These are phyloP conservation scores for Borostomias antarcticus DNA, from an alignment of 2,797 vertebrate genomes.

Conservation along the genomic window DNA sequence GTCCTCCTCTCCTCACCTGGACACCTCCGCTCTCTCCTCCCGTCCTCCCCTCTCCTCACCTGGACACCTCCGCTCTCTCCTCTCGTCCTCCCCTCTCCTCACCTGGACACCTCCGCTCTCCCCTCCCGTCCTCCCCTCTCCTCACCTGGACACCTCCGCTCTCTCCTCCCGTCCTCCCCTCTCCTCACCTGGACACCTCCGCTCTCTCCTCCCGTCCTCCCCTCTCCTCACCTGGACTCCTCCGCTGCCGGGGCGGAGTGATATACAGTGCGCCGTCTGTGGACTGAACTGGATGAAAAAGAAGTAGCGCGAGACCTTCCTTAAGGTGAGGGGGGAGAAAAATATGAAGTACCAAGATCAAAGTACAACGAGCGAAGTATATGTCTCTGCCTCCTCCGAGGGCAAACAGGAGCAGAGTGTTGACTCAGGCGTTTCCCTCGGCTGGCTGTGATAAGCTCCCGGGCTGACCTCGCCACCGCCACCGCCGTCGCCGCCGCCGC, in stretches of 20 bases:
- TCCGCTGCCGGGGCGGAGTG: too few species aligned
- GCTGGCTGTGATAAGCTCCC: constrained; percentile 54
- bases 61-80: background rate
- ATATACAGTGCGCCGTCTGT: background rate
- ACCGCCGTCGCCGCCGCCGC: constrained; percentile 45
- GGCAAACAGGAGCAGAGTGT: constrained; percentile 59
- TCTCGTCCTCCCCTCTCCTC: too few species aligned
- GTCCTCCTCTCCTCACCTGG: too few species aligned
- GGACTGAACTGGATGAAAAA: constrained; percentile 5
- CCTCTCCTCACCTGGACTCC: background rate
- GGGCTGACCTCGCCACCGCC: constrained; percentile 58
- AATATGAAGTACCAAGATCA: constrained; percentile 53
- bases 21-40: background rate
- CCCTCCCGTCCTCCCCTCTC: constrained; percentile 71
- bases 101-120: constrained; percentile 52
- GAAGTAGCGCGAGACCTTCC: background rate
- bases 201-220: background rate
- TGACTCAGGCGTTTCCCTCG: constrained; percentile 66
- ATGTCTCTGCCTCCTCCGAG: constrained; percentile 58
- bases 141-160: constrained; percentile 32
- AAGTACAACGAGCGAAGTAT: constrained; percentile 37
- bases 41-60: too few species aligned
- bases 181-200: too few species aligned
- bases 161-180: too few species aligned
- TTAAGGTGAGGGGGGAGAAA: constrained; percentile 9